Conservation (phyloP, 1,140 invertebrate genomes). For the Odontomachus brunneus region DNA sequence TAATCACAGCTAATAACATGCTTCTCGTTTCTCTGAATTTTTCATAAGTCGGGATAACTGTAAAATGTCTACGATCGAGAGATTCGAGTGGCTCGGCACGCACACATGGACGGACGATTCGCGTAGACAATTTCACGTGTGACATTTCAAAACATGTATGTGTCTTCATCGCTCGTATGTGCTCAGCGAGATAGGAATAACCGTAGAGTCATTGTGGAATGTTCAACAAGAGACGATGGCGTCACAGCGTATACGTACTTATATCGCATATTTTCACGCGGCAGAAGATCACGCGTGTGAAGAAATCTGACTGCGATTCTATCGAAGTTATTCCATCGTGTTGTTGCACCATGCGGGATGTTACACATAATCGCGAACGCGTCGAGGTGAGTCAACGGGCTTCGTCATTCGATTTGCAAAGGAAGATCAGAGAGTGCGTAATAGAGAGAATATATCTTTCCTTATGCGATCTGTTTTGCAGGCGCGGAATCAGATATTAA, state of each 20-base stretch:
- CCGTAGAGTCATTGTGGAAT: background rate
- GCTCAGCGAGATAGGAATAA: background rate
- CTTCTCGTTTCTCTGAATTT: background rate
- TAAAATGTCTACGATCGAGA: background rate
- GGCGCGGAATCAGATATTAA: background rate
- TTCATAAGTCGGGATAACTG: background rate
- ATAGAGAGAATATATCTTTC: constrained; percentile 20
- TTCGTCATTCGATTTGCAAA: constrained; percentile 35
- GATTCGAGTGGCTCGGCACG: background rate
- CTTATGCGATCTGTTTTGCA: constrained; percentile 2
- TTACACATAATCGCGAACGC: constrained; percentile 11
- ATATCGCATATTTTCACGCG: background rate
- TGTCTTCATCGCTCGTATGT: background rate
- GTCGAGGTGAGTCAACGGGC: constrained; percentile 34
- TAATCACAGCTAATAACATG: background rate
- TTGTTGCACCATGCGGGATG: background rate
- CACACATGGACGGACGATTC: no score
- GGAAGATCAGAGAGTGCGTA: background rate
- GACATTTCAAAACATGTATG: background rate
- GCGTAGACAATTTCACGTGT: background rate
- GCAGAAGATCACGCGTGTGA: background rate
- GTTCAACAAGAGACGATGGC: constrained; percentile 17
- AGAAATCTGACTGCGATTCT: background rate
- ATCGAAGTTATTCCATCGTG: background rate
- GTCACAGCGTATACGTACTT: constrained; percentile 3